Conservation (phyloP, 1,140 invertebrate species). For the Drosophila takahashii region DNA sequence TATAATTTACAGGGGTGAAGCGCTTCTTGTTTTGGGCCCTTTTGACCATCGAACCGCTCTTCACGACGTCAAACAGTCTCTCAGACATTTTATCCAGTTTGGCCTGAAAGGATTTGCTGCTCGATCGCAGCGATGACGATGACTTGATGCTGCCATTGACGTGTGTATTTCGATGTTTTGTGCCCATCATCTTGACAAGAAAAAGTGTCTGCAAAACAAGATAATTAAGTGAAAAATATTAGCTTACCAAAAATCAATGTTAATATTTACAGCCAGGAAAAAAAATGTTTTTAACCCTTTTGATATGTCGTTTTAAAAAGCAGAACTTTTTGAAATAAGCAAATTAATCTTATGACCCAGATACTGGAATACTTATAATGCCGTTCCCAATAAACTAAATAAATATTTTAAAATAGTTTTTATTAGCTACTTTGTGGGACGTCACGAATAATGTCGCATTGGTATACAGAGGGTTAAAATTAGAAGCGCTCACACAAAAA, state of each 20-base stretch:
- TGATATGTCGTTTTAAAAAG: not conserved
- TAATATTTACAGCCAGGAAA: slow-evolving; percentile 2
- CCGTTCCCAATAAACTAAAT: not conserved
- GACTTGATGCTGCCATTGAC: slow-evolving; percentile 70
- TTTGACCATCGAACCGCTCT: slow-evolving; percentile 93
- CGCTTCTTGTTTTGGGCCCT: slow-evolving; percentile 94
- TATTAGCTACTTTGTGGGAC: slow-evolving; percentile 17
- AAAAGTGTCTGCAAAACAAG: slow-evolving; percentile 26
- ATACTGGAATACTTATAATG: too few relatives aligned
- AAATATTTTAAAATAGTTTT: slow-evolving; percentile 12
- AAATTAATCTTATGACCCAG: too few relatives aligned
- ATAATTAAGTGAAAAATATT: slow-evolving; percentile 6
- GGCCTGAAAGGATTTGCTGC: slow-evolving; percentile 75
- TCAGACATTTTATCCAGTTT: slow-evolving; percentile 82
- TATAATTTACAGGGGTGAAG: slow-evolving; percentile 93
- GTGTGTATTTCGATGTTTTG: slow-evolving; percentile 56
- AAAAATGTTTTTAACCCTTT: slow-evolving; percentile 3
- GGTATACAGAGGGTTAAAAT: slow-evolving; percentile 28
- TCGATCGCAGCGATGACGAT: slow-evolving; percentile 64
- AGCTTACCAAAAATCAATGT: slow-evolving; percentile 14
- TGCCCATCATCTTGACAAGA: slow-evolving; percentile 53
- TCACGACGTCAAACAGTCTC: slow-evolving; percentile 76
- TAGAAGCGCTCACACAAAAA: slow-evolving; percentile 30
- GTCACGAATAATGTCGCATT: slow-evolving; percentile 7
- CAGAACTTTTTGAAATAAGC: too few relatives aligned